These are phyloP conservation scores for Reticulitermes speratus DNA, from an alignment of 1,140 invertebrate species.

Conservation along the genomic window DNA sequence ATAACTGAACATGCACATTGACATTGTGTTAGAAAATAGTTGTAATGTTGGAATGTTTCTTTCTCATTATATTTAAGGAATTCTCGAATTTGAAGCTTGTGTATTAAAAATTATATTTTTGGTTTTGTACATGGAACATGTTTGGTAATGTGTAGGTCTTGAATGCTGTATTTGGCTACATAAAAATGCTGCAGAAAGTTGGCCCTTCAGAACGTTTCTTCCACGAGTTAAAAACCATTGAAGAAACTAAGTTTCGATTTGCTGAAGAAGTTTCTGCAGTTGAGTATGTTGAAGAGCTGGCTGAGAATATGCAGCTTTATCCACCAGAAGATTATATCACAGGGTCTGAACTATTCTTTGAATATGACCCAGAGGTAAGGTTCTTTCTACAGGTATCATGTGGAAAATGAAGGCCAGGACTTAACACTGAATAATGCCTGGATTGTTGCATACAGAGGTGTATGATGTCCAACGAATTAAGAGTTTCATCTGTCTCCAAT, in stretches of 20 bases:
- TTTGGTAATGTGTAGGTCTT: conserved; percentile 55
- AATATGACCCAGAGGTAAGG: conserved; percentile 71
- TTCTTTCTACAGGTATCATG: neutral
- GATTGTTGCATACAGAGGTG: no score
- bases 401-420: no score
- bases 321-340: conserved; percentile 75
- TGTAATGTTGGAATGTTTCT: no score
- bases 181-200: conserved; percentile 64
- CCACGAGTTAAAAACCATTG: conserved; percentile 72
- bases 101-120: no score
- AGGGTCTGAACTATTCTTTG: conserved; percentile 69
- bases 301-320: conserved; percentile 78
- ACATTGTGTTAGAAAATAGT: no score
- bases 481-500: no score
- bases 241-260: conserved; percentile 69
- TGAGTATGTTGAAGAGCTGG: conserved; percentile 77
- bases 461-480: no score
- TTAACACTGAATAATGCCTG: no score
- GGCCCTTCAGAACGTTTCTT: conserved; percentile 69
- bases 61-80: no score
- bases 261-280: conserved; percentile 64
- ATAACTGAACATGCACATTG: no score
- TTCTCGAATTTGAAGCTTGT: no score
- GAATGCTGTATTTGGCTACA: conserved; percentile 67
- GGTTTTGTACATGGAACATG: no score